Evolutionary conservation across 2,113 vertebrate species (phyloP), one percentile per base, ranked within the genome.

Genomic region (Urocitellus parryii): DNA sequence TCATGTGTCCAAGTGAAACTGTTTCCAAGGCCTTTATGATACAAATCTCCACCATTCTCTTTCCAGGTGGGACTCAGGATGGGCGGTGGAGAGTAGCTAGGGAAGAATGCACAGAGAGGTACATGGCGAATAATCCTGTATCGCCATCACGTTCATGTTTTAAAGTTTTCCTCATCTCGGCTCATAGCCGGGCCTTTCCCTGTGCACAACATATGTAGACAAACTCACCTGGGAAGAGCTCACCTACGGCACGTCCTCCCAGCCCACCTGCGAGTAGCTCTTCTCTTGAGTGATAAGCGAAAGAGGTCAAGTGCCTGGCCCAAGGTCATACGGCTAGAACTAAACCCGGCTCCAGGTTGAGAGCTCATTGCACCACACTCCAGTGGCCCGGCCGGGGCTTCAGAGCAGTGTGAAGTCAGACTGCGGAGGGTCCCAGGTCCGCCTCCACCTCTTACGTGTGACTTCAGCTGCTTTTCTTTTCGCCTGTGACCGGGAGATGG

Each of bases 161-260:
- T 76, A 53, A 9, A 14, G 8, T 34, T 63, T 87, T 25, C 88
- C 48, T 67, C 16, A 42, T 68, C 73, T 70, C 20, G 17, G 34
- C 45, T 70, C 34, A 84, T 22, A 77, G 42, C 51, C 32, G 6
- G 5, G 39, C n/a, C 82, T 74, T 81, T 53, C 37, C 92, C 89
- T 45, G 0, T 13, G 32, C 48, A 67, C 22, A 79, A 0, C 42
- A 74, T 0, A 22, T 10, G 1, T 39, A 48, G 18, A 16, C n/a
- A 27, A 86, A 45, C 48, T 74, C 73, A 25, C 68, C 89, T 70
- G 61, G 25, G 61, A 10, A 10, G 61, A 27, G 24, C 9, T 27
- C 58, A 24, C 8, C 58, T 10, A 2, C 25, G 61, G 24, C 61
- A 9, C 48, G 27, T 78, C 63, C 70, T 42, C 20, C 25, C 58